These are phyloP conservation scores for Drosophila lini DNA, from an alignment of 1,140 invertebrate genomes.

Conservation along the genomic window DNA sequence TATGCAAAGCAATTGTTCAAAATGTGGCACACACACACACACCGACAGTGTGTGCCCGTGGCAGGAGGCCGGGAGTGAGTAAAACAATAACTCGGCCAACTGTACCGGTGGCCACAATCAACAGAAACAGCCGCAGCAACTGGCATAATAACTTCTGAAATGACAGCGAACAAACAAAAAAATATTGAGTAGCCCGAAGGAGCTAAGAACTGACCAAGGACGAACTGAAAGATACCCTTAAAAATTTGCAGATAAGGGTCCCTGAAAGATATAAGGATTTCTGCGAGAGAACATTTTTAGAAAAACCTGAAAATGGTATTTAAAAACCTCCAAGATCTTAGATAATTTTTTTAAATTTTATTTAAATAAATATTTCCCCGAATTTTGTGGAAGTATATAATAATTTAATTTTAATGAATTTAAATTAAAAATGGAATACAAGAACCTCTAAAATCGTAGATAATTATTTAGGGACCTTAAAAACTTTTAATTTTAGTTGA, in stretches of 20 bases:
- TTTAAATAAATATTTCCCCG: background rate
- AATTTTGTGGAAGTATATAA: no score
- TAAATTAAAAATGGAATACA: background rate
- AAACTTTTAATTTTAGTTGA: background rate
- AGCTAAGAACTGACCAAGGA: conserved; percentile 19
- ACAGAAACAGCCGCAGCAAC: conserved; percentile 45
- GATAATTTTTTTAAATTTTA: background rate
- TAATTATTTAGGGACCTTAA: no score
- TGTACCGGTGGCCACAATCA: conserved; percentile 66
- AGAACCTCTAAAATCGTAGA: background rate
- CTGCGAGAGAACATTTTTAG: no score
- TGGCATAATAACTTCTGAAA: conserved; percentile 78
- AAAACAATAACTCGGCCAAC: conserved; percentile 63
- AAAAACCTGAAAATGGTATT: no score
- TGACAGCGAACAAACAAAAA: conserved; percentile 74
- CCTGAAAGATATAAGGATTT: background rate
- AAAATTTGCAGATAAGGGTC: background rate
- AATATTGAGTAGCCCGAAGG: conserved; percentile 34
- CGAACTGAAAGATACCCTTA: conserved; percentile 42
- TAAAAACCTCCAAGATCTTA: background rate
- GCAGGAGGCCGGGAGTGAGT: background rate
- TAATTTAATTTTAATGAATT: no score
- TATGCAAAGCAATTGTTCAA: conserved; percentile 80
- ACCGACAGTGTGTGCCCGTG: conserved; percentile 4
- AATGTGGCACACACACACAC: conserved; percentile 58